A percentile compares a stretch with the other conserved stretches of the same genome.
Evolutionary conservation across 2,113 vertebrate genomes (phyloP).

Genomic region (Osmerus mordax): DNA sequence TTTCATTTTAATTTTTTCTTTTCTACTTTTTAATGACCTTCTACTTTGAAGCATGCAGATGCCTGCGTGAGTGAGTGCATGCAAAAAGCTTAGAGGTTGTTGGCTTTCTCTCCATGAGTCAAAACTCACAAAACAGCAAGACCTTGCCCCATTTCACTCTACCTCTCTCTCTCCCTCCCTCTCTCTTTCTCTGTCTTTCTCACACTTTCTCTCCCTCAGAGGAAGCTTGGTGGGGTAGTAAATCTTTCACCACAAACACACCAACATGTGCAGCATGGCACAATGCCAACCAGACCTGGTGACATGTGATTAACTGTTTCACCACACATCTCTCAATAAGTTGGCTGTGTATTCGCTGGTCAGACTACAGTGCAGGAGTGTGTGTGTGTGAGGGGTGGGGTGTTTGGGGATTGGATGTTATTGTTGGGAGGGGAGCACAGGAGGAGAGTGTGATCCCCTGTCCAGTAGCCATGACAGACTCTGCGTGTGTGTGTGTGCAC

Average conservation of each 20-base stretch:
- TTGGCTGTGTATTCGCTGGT: not conserved
- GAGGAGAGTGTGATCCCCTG: not conserved
- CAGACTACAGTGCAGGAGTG: slow-evolving; percentile 2
- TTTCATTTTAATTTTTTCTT: not conserved
- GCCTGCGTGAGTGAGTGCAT: slow-evolving; percentile 21
- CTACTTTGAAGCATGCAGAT: slow-evolving; percentile 4
- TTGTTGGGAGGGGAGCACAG: not conserved
- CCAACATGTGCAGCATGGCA: slow-evolving; percentile 25
- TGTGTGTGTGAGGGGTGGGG: not conserved
- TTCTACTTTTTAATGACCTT: not conserved
- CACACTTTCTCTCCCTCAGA: not conserved
- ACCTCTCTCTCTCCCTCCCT: slow-evolving; percentile 14
- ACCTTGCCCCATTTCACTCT: not conserved
- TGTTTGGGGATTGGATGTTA: not conserved
- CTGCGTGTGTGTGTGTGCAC: slow-evolving; percentile 6
- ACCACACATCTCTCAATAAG: slow-evolving; percentile 33
- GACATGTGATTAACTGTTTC: slow-evolving; percentile 52
- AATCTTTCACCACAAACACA: slow-evolving; percentile 14
- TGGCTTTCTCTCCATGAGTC: slow-evolving; percentile 20
- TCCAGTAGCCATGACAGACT: not conserved
- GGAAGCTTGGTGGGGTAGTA: not conserved
- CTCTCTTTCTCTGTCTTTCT: slow-evolving; percentile 1
- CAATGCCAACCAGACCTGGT: slow-evolving; percentile 22
- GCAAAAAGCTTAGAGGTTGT: slow-evolving; percentile 4
- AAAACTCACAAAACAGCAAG: slow-evolving; percentile 9